Base-by-base conservation (phyloP, 2,888 invertebrate genomes). In the Sarcophaga variegata region DNA sequence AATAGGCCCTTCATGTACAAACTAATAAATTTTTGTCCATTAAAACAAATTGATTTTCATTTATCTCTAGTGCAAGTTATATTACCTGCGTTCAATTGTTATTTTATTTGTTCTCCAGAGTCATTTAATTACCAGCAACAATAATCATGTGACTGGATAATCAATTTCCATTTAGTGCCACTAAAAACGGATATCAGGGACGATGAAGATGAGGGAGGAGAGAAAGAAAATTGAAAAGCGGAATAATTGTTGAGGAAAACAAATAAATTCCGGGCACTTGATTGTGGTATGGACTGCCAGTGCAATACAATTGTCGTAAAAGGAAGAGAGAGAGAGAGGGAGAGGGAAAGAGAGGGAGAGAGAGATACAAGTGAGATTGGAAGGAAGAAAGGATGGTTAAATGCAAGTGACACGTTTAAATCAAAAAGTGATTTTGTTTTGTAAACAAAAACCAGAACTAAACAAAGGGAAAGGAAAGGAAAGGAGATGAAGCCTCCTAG, bases 81-180 rank as follows among this genome's bases (percentile, higher is more conserved):
- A 14, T 20, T n/a, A 6, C 11, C 17, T 27, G 17, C 25, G 4
- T 72, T 17, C 5, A 60, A 11, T 72, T 64, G 49, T 76, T 12
- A 22, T 66, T n/a, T 66, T 12, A 6, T 20, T 74, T 60, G 37
- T 64, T 27, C 67, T 64, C 72, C 62, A 63, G 47, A 80, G 66
- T 75, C 74, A 75, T 86, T 83, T 83, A 81, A 86, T 86, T 78
- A 83, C 70, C 20, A 59, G 70, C 81, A 70, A 74, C 74, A 64
- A 59, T 72, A 82, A 83, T 81, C 86, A 67, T 66, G 37, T 37
- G 81, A 81, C 75, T 87, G 70, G 77, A 22, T 81, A 84, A 87
- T 87, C 81, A 84, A 81, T 84, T 87, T 87, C 84, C 83, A 87
- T 78, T 87, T 81, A 87, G 10, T 54, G 17, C 17, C 54, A 54